These are phyloP conservation scores for Andricus quercusramuli DNA, from an alignment of 2,888 invertebrate species.

Conservation along the genomic window DNA sequence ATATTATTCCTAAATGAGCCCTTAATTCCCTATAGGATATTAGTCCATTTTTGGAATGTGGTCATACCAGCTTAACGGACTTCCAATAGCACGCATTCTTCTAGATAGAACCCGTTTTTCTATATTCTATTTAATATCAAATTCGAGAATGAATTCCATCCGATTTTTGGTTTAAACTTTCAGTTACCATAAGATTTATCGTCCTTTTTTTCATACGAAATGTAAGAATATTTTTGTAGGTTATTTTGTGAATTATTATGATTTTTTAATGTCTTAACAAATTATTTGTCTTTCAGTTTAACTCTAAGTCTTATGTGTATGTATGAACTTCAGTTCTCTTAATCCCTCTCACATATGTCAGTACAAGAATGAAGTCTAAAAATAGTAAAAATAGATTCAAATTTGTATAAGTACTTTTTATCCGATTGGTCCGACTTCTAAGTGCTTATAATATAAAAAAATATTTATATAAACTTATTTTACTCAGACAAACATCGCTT, in stretches of 20 bases:
- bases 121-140: not conserved
- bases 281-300: too few relatives aligned
- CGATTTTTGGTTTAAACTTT: not conserved
- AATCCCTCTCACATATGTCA: not conserved
- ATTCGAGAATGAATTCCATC: not conserved
- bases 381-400: conserved; percentile 9
- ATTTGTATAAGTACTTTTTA: not conserved
- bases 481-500: too few relatives aligned
- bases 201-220: not conserved
- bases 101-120: not conserved
- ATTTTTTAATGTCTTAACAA: too few relatives aligned
- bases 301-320: too few relatives aligned
- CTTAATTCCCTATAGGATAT: too few relatives aligned
- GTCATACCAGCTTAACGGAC: too few relatives aligned
- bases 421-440: not conserved
- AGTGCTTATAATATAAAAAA: not conserved
- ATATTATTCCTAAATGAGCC: too few relatives aligned
- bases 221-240: not conserved
- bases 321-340: not conserved
- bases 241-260: too few relatives aligned
- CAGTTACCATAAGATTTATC: not conserved
- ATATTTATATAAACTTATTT: too few relatives aligned
- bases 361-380: not conserved
- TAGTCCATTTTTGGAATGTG: too few relatives aligned
- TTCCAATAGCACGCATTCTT: not conserved